Base-by-base conservation (phyloP, 2,797 vertebrate species). In the Poecilia picta region DNA sequence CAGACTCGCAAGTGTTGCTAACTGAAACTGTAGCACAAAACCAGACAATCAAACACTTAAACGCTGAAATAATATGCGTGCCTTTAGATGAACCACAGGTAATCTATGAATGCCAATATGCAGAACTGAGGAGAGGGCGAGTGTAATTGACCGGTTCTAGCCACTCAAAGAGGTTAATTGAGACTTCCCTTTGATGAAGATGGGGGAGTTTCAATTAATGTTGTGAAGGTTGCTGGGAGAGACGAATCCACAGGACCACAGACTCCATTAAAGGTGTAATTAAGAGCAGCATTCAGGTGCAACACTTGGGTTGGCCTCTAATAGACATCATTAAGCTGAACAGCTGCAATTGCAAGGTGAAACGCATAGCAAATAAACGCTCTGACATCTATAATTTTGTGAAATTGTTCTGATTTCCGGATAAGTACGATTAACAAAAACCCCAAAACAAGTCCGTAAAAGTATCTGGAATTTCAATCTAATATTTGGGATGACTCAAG, bases 141-240 rank as follows among this genome's bases (percentile, higher is more conserved):
- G 72, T 55, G 78, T 91, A 94, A 94, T 94, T 94, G 92, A 90
- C 90, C 91, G 81, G 87, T 91, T 88, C 79, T 80, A 82, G 80
- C 81, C 81, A 77, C 82, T 70, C 85, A 84, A 85, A 83, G 91
- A 93, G 91, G 93, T 94, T 92, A 94, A 94, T 90, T 92, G 91
- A 92, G 91, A 91, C 87, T 87, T 89, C 84, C 82, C 82, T 74
- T 86, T 86, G 66, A 80, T 85, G 86, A 91, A 85, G 87, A 86
- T 85, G 87, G 90, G 81, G 86, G 91, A 86, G 87, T 91, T 93
- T 91, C 92, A 93, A 93, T 94, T 94, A 94, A 90, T 81, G 83
- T 76, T 87, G 87, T 90, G 91, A 93, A 94, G 93, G 92, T 92
- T 90, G 87, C 82, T 53, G 12, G 77, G 83, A 87, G 90, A 93